phyloP scores from a whole-genome alignment of 2,888 invertebrate genomes.

The Argynnis bischoffii region DNA sequence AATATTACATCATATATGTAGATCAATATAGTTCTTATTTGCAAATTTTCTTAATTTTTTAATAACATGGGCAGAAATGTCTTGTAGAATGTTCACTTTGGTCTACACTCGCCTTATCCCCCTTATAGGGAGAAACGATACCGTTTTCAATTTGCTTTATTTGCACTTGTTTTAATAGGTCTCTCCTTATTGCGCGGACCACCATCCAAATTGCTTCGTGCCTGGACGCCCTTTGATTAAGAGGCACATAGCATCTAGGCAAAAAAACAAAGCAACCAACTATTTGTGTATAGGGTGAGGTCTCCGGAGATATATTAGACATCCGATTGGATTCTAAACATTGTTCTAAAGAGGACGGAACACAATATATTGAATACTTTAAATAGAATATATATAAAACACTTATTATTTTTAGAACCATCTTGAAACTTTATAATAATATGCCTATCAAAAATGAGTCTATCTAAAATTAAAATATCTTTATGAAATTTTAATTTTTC shows the following conservation, averaged over 20 bases:
- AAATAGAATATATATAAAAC: too few species aligned
- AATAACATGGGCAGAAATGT: constrained; percentile 20
- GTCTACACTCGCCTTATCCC: constrained; percentile 50
- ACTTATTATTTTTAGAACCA: too few species aligned
- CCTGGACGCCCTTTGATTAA: constrained; percentile 77
- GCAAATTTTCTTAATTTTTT: too few species aligned
- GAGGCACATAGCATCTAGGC: constrained; percentile 56
- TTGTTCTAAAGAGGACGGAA: too few species aligned
- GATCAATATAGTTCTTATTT: too few species aligned
- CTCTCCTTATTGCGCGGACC: constrained; percentile 76
- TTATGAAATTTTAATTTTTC: neutral
- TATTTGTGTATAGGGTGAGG: constrained; percentile 43
- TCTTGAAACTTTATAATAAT: too few species aligned
- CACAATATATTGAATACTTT: too few species aligned
- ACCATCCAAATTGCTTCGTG: constrained; percentile 80
- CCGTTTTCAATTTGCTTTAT: constrained; percentile 81
- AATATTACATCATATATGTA: too few species aligned
- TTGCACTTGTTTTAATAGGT: constrained; percentile 82
- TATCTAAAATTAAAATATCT: too few species aligned
- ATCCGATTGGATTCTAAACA: constrained; percentile 21
- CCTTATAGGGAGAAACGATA: constrained; percentile 60
- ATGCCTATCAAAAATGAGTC: too few species aligned
- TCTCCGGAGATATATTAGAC: constrained; percentile 38
- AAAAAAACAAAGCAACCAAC: constrained; percentile 62
- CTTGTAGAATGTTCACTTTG: constrained; percentile 34